Evolutionary conservation across 2,888 invertebrate genomes (phyloP), one percentile per base, ranked within the genome.

Genomic region (Pilophorus perplexus): DNA sequence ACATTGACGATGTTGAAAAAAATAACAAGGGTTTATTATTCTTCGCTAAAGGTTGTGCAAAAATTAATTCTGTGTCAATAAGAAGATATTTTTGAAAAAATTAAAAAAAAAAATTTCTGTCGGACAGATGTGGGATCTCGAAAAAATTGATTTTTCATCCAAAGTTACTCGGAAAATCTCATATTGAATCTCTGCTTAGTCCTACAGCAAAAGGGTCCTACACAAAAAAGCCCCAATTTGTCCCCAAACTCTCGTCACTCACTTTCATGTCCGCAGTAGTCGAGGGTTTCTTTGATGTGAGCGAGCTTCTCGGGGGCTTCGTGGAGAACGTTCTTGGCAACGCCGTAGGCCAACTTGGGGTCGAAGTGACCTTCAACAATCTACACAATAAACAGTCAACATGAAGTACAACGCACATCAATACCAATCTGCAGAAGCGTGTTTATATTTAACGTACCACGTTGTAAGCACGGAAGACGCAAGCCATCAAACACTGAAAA

Each of bases 401-500:
- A 33, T 8, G 14, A 42, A 42, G 6, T 42, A 14, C 38, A 38
- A 38, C 38, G 14, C n/a, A n/a, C n/a, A n/a, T 38, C 38, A 2
- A 38, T 38, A 14, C 14, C 38, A 6, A 38, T n/a, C 12, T 38
- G 38, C 3, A 38, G 3, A 38, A 38, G 3, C 12, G 12, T 3
- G 38, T 38, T 8, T 33, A 33, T 33, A 14, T 12, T 12, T 12
- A 60, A 62, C 52, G 52, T 40, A 64, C 54, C 40, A 54, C 52
- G 16, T 54, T 40, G 40, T 40, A 64, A 14, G 44, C 54, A 18
- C 37, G 59, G 64, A 68, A 67, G 16, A 68, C 67, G 38, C 68
- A 68, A 38, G 68, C 68, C 68, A 68, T 64, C 52, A 68, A 55
- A 50, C 68, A 68, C 67, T 68, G 60, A 23, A 68, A 68, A 25